Evolutionary conservation across 2,888 invertebrate genomes (phyloP), one percentile per base, ranked within the genome.

Genomic region (Scaptodrosophila latifasciaeformis): DNA sequence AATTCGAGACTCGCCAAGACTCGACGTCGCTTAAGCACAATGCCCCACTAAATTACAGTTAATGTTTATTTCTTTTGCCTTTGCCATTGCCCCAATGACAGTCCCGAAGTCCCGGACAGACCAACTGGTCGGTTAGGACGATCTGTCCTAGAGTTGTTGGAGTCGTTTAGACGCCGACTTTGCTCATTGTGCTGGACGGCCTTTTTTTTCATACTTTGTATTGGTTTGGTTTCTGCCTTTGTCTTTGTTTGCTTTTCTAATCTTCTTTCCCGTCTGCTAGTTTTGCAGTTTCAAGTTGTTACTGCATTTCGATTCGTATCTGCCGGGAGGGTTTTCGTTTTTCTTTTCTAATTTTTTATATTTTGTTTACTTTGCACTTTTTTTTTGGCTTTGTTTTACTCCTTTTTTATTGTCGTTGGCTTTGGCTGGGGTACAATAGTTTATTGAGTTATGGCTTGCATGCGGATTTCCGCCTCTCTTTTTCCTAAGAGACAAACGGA

Each of bases 21-120:
- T n/a, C n/a, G n/a, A n/a, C n/a, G n/a, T 59, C 74, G 81, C 75
- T 80, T 80, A 70, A 80, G 77, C 78, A 75, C 81, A 75, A 75
- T 75, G 75, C 78, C 64, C 78, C 68, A 80, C 75, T 75, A 75
- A 75, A 80, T 75, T 75, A 75, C 75, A 80, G 75, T 75, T 75
- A 75, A 75, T 75, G 75, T 75, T 75, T 75, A 80, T 80, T 75
- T 75, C 81, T 72, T 76, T 61, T 56, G 56, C 56, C 54, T 40
- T 29, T 13, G 39, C 21, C 12, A 12, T 30, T 63, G 65, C 67
- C 53, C 59, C 59, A 63, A 59, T 64, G 56, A 40, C 60, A 60
- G 54, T 7, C 40, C 29, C 13, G 46, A 49, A 43, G 59, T 47
- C 45, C 44, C 62, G 56, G 56, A 40, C 37, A 6, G 18, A 6